Conservation (phyloP, 2,888 invertebrate species). For the Leptura quadrifasciata region DNA sequence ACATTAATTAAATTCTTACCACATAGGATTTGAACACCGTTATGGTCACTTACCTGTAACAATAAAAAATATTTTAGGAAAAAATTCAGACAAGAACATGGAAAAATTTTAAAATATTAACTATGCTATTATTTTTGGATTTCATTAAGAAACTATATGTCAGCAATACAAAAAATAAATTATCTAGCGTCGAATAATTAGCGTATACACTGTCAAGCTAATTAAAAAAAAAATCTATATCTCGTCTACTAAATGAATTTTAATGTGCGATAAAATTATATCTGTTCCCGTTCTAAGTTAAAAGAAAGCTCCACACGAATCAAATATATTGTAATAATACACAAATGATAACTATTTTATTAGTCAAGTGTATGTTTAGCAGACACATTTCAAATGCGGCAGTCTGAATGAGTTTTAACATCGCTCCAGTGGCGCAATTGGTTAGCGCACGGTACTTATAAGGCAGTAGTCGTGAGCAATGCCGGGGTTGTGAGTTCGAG, state of each 20-base stretch:
- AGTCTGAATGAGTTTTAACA: not conserved
- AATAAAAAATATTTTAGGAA: constrained; percentile 14
- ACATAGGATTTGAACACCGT: not conserved
- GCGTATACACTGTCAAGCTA: no score
- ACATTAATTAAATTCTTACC: constrained; percentile 12
- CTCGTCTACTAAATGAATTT: not conserved
- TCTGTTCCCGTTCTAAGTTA: not conserved
- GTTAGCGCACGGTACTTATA: constrained; percentile 99
- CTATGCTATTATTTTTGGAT: no score
- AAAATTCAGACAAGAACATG: not conserved
- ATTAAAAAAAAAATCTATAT: not conserved
- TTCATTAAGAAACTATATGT: no score
- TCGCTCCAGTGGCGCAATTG: constrained; percentile 72
- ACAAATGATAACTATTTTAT: no score
- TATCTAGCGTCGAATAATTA: no score
- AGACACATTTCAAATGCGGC: not conserved
- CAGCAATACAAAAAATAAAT: no score
- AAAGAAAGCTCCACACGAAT: not conserved
- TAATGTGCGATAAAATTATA: not conserved
- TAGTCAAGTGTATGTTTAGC: not conserved
- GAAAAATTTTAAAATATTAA: no score
- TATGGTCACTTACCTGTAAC: constrained; percentile 22
- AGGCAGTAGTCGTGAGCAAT: constrained; percentile 97
- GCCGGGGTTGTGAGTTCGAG: constrained; percentile 99
- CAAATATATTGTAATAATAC: not conserved